Conservation (phyloP, 1,140 invertebrate genomes). For the Apocrypta bakeri region DNA sequence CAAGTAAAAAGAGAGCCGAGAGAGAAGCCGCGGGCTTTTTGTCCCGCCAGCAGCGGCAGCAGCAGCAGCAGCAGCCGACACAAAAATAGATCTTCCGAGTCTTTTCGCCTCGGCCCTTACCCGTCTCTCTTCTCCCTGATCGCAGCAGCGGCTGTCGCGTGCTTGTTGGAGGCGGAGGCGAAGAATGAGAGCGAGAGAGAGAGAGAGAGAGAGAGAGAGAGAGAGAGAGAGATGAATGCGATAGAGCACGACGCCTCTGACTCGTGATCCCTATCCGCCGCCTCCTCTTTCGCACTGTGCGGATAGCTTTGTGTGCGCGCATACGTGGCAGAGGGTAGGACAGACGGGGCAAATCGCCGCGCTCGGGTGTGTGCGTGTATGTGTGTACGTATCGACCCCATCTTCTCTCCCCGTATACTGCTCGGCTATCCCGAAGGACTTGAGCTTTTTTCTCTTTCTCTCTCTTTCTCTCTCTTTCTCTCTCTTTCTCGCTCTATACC, state of each 20-base stretch:
- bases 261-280: neutral
- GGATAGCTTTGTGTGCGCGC: neutral
- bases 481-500: too few species aligned
- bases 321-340: neutral
- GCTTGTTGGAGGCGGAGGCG: neutral
- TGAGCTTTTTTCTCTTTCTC: neutral
- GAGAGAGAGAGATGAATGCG: neutral
- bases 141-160: conserved; percentile 43
- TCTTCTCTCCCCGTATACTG: neutral
- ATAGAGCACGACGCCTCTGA: conserved; percentile 1
- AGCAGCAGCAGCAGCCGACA: conserved; percentile 64
- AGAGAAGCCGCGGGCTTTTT: conserved; percentile 70
- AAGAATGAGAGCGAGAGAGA: too few species aligned
- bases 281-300: neutral
- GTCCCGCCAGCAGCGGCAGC: conserved; percentile 61
- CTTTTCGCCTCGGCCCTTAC: conserved; percentile 25
- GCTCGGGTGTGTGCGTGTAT: neutral
- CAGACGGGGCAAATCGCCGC: neutral
- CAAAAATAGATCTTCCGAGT: conserved; percentile 64
- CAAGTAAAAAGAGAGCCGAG: conserved; percentile 41
- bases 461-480: too few species aligned
- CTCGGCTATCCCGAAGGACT: neutral
- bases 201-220: too few species aligned
- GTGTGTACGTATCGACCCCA: neutral
- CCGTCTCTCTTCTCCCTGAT: conserved; percentile 44